Evolutionary conservation across 2,888 invertebrate genomes (phyloP).

Genomic region (Caenorhabditis zanzibari): DNA sequence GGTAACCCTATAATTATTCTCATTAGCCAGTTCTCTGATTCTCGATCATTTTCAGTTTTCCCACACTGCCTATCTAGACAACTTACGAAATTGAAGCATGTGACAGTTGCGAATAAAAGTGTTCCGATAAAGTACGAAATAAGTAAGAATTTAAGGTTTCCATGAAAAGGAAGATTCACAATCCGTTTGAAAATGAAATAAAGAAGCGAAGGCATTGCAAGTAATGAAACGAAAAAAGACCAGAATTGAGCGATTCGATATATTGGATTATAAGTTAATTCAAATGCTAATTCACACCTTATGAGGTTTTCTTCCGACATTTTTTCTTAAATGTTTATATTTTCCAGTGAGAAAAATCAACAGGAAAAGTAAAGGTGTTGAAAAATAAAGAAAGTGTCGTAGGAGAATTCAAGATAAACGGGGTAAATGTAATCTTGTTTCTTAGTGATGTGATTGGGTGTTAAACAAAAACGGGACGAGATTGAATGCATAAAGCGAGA

Average conservation of each 20-base stretch:
- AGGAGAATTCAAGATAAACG: background rate
- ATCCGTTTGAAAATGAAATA: slow-evolving; percentile 23
- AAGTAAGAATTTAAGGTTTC: slow-evolving; percentile 39
- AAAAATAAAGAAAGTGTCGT: slow-evolving; percentile 2
- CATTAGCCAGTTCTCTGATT: background rate
- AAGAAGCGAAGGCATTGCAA: slow-evolving; percentile 19
- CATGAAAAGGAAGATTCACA: slow-evolving; percentile 34
- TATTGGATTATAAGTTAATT: slow-evolving; percentile 41
- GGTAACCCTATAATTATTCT: slow-evolving; percentile 22
- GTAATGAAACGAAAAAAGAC: slow-evolving; percentile 37
- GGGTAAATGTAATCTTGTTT: slow-evolving; percentile 17
- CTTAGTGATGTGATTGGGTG: background rate
- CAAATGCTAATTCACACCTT: slow-evolving; percentile 26
- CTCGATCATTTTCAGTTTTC: too few relatives aligned
- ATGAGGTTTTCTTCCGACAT: slow-evolving; percentile 8
- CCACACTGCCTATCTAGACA: background rate
- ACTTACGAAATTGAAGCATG: slow-evolving; percentile 18
- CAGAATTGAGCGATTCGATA: slow-evolving; percentile 37
- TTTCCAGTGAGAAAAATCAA: too few relatives aligned
- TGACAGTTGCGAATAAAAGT: slow-evolving; percentile 6
- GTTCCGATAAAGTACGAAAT: slow-evolving; percentile 32
- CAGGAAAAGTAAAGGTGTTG: background rate
- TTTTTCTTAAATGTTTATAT: background rate
- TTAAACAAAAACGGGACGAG: slow-evolving; percentile 1
- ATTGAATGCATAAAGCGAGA: background rate